A percentile compares a stretch with the other conserved stretches of the same genome.
These are phyloP conservation scores for Aphelinus atriplicis DNA, from an alignment of 1,140 invertebrate species.

Conservation along the genomic window DNA sequence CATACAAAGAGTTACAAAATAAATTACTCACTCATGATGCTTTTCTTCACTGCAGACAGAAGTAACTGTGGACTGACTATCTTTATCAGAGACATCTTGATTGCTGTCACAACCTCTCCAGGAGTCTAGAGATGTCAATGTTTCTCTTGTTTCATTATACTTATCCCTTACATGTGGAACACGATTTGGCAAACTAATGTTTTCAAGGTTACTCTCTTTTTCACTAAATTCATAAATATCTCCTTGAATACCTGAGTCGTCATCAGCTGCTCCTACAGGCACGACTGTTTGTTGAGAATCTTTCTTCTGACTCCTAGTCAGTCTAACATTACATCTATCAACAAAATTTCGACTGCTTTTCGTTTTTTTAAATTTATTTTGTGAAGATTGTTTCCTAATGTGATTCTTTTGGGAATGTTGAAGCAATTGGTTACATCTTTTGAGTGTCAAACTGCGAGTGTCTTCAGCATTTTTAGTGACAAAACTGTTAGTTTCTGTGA, in stretches of 20 bases:
- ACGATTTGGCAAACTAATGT: constrained; percentile 52
- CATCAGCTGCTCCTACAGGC: constrained; percentile 56
- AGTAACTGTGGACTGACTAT: constrained; percentile 44
- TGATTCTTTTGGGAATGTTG: constrained; percentile 67
- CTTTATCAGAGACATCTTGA: constrained; percentile 38
- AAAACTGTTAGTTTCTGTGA: constrained; percentile 18
- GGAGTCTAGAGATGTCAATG: constrained; percentile 49
- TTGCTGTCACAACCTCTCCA: constrained; percentile 47
- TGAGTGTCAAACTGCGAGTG: constrained; percentile 52
- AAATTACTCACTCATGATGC: constrained; percentile 35
- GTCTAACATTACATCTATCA: constrained; percentile 51
- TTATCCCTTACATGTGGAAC: constrained; percentile 49
- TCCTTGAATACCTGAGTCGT: constrained; percentile 64
- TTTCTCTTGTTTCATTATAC: constrained; percentile 49
- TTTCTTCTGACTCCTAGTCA: constrained; percentile 58
- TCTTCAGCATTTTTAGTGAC: constrained; percentile 52
- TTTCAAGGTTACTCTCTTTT: constrained; percentile 61
- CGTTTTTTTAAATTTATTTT: constrained; percentile 49
- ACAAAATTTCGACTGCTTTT: constrained; percentile 29
- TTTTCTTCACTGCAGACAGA: constrained; percentile 43
- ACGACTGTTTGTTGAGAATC: constrained; percentile 50
- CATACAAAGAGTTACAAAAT: background rate
- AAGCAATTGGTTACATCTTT: constrained; percentile 49
- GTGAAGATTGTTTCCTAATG: constrained; percentile 47
- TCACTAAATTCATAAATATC: constrained; percentile 65